Base-by-base conservation (phyloP, 2,797 vertebrate genomes). In the Gambelia wislizenii region DNA sequence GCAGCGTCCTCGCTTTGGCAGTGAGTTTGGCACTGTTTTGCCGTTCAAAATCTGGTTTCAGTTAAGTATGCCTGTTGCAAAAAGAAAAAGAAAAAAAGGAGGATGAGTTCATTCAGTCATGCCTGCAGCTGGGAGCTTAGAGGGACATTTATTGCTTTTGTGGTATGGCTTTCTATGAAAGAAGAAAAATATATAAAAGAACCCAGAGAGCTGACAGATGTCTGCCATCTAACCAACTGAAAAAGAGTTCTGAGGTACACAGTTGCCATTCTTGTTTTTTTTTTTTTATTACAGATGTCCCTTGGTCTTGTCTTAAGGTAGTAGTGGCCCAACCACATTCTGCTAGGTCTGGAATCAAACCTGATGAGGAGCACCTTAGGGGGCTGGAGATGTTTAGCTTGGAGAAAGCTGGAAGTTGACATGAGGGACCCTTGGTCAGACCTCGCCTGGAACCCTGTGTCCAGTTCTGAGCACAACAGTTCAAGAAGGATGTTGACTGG, bases 11-110 rank as follows among this genome's bases (percentile, higher is more conserved):
- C 82, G 77, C 85, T 82, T 87, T 91, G 94, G 96, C 91, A 88
- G 89, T 92, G 83, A 94, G 90, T 91, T 94, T 83, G 87, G 94
- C 88, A 84, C 85, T 89, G 92, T 93, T n/a, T 95, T 92, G 88
- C 89, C 93, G 94, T 86, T 85, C 89, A 89, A 96, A 67, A 93
- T 96, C 93, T 91, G 91, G 91, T 91, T 95, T 95, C 87, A 89
- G 89, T 95, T 89, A 89, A 90, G 75, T 92, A 90, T 85, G 59
- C 92, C 86, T 93, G 89, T 83, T 90, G 18, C 0, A 30, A 54
- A 91, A 44, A 90, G 87, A 54, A 33, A 89, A 86, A 85, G 72
- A 6, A 3, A 27, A 25, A 25, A 36, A n/a, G 33, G 6, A 10
- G 83, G 89, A 92, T 2, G 64, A 80, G 93, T 64, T 0, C 12